phyloP scores from a whole-genome alignment of 1,140 invertebrate species.

The Leptinotarsa lineolata region DNA sequence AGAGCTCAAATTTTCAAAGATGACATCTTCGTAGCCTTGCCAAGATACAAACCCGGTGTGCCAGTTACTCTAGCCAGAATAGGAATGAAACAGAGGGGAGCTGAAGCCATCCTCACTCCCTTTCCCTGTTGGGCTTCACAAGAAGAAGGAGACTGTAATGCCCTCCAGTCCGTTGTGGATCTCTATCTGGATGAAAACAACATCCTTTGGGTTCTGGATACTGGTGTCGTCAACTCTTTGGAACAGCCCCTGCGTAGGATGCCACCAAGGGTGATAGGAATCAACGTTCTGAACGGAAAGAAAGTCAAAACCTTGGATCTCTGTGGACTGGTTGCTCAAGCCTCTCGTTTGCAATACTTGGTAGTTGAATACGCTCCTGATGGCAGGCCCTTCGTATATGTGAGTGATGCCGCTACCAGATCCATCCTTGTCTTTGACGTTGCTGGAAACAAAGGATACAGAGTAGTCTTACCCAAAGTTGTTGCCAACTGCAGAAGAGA shows the following conservation, averaged over 20 bases:
- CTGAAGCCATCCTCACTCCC: slow-evolving; percentile 57
- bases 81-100: slow-evolving; percentile 54
- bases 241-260: slow-evolving; percentile 60
- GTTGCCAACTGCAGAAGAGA: slow-evolving; percentile 58
- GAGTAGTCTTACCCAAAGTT: slow-evolving; percentile 63
- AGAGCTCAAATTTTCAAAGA: slow-evolving; percentile 61
- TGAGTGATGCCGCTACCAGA: slow-evolving; percentile 66
- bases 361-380: slow-evolving; percentile 63
- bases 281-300: slow-evolving; percentile 61
- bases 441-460: slow-evolving; percentile 61
- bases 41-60: slow-evolving; percentile 62
- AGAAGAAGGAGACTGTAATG: slow-evolving; percentile 63
- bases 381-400: slow-evolving; percentile 62
- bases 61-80: slow-evolving; percentile 62
- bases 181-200: slow-evolving; percentile 62
- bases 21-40: slow-evolving; percentile 61
- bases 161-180: slow-evolving; percentile 65
- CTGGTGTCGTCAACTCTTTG: slow-evolving; percentile 63
- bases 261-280: slow-evolving; percentile 62
- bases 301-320: slow-evolving; percentile 64
- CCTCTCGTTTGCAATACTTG: slow-evolving; percentile 64
- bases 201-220: slow-evolving; percentile 66
- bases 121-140: slow-evolving; percentile 66
- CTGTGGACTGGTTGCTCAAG: slow-evolving; percentile 57
- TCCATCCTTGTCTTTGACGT: slow-evolving; percentile 69